Evolutionary conservation across 1,140 invertebrate species (phyloP).

Genomic region (Gonioctena quinquepunctata): DNA sequence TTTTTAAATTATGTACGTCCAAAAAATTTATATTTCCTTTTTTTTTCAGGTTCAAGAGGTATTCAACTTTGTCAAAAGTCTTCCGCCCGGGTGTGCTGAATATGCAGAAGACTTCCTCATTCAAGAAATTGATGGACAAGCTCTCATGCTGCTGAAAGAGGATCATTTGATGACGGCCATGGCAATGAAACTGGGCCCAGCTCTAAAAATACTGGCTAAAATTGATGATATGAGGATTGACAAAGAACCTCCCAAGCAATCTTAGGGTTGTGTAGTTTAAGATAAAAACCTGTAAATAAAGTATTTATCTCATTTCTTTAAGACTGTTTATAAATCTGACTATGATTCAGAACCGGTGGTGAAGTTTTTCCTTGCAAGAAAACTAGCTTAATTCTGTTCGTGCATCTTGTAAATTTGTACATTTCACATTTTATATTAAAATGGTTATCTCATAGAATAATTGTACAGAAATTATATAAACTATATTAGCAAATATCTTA

Average conservation of each 20-base stretch:
- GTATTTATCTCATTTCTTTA: constrained; percentile 16
- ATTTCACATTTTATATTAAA: constrained; percentile 20
- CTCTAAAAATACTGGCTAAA: constrained; percentile 90
- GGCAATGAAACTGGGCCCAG: constrained; percentile 93
- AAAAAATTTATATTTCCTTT: too few relatives aligned
- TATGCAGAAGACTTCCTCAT: constrained; percentile 94
- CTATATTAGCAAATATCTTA: constrained; percentile 24
- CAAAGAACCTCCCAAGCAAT: constrained; percentile 52
- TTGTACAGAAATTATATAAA: constrained; percentile 17
- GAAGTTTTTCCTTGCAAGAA: background rate
- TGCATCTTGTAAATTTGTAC: constrained; percentile 20
- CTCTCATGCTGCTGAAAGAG: constrained; percentile 89
- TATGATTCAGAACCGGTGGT: background rate
- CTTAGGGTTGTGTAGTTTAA: constrained; percentile 15
- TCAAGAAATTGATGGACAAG: constrained; percentile 96
- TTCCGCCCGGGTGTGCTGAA: constrained; percentile 86
- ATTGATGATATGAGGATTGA: constrained; percentile 78
- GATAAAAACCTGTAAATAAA: constrained; percentile 10
- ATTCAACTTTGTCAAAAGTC: constrained; percentile 82
- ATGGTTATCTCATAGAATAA: constrained; percentile 8
- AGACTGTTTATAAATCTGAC: constrained; percentile 23
- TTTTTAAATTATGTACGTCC: too few relatives aligned
- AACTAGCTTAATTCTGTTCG: background rate
- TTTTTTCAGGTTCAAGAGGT: constrained; percentile 72
- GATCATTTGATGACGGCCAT: constrained; percentile 94